Percentiles rank a stretch among this genome's conserved stretches.
Conservation (phyloP, 2,113 vertebrate species). For the Noturus placidus region DNA sequence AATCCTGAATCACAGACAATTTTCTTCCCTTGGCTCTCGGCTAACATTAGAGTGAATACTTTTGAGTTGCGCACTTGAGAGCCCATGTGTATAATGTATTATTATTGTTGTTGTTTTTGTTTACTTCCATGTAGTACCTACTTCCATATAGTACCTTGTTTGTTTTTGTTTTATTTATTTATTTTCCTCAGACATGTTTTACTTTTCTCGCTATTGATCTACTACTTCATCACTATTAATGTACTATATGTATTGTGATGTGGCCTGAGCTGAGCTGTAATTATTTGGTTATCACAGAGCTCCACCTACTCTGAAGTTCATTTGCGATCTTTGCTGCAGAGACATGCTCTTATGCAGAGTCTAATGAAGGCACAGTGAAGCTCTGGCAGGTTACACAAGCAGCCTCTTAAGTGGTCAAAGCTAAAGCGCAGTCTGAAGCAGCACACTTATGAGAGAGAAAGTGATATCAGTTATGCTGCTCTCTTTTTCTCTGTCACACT, state of each 20-base stretch:
- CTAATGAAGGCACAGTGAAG: constrained; percentile 39
- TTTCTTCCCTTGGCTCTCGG: too few species aligned
- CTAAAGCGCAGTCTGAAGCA: not conserved
- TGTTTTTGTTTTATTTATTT: too few species aligned
- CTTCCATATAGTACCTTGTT: too few species aligned
- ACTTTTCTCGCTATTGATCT: not conserved
- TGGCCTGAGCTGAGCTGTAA: not conserved
- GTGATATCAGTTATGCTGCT: constrained; percentile 31
- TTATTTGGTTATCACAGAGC: constrained; percentile 2
- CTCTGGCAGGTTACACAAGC: constrained; percentile 29
- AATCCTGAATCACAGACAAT: too few species aligned
- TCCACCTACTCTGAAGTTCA: constrained; percentile 10
- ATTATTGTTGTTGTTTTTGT: too few species aligned
- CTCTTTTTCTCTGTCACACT: not conserved
- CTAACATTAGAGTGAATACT: not conserved
- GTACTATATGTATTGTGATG: not conserved
- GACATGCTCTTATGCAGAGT: constrained; percentile 14
- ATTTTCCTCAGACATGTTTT: not conserved
- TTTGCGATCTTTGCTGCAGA: constrained; percentile 23
- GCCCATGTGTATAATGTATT: not conserved
- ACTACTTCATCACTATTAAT: not conserved
- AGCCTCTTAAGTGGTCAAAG: constrained; percentile 25
- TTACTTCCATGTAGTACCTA: too few species aligned
- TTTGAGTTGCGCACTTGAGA: not conserved
- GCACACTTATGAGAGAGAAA: not conserved